phyloP scores from a whole-genome alignment of 1,140 invertebrate species.

The Anoplolepis gracilipes region DNA sequence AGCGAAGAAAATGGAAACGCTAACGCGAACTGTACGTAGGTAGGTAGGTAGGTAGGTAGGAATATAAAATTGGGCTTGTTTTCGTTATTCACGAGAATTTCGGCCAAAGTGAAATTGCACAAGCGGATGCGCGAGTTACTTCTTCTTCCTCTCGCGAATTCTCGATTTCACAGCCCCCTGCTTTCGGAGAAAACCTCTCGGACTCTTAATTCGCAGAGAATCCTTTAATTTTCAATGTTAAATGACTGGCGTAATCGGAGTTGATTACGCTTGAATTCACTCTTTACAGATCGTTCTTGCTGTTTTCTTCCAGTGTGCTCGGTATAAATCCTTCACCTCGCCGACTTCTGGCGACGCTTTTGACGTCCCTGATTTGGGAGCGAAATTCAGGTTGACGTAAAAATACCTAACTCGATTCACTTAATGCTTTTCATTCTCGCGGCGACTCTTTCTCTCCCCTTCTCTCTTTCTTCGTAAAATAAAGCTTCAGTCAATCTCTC shows the following conservation, averaged over 20 bases:
- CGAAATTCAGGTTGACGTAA: constrained; percentile 38
- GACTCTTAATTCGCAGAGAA: not conserved
- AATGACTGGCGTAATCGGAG: not conserved
- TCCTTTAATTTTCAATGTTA: constrained; percentile 6
- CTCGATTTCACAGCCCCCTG: not conserved
- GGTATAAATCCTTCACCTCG: not conserved
- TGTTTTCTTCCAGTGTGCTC: not conserved
- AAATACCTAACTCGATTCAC: constrained; percentile 57
- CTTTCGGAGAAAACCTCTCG: not conserved
- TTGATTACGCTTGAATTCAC: not conserved
- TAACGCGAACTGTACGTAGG: not conserved
- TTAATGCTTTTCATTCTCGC: constrained; percentile 43
- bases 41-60: not conserved
- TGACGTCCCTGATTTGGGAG: not conserved
- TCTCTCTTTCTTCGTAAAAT: constrained; percentile 4
- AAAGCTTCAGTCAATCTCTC: not conserved
- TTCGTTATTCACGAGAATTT: constrained; percentile 13
- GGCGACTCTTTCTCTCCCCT: not conserved
- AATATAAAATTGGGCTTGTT: not conserved
- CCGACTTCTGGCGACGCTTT: not conserved
- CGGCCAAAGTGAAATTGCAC: not conserved
- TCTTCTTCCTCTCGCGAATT: not conserved
- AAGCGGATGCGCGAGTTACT: not conserved
- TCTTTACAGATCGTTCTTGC: not conserved
- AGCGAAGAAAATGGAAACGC: not conserved